These are phyloP conservation scores for Mesorhabditis spiculigera DNA, from an alignment of 2,888 invertebrate genomes.

Conservation along the genomic window DNA sequence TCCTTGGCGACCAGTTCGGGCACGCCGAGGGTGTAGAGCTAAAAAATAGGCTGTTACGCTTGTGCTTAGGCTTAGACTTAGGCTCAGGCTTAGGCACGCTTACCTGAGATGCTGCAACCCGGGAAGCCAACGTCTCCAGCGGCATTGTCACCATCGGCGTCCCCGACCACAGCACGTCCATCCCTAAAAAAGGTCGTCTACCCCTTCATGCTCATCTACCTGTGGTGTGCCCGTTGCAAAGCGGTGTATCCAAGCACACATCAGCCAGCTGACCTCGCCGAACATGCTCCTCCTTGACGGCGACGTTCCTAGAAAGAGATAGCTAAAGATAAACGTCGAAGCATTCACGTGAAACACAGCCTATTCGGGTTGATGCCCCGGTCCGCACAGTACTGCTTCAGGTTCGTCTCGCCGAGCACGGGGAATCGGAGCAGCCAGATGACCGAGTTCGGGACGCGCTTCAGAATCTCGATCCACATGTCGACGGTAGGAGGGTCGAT, in stretches of 20 bases:
- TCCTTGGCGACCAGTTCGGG: conserved; percentile 86
- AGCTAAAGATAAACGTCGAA: no score
- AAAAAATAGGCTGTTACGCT: no score
- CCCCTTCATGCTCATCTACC: no score
- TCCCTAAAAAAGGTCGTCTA: conserved; percentile 65
- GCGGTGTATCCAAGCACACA: conserved; percentile 91
- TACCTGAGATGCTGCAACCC: conserved; percentile 90
- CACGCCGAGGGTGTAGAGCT: conserved; percentile 80
- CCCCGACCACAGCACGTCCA: conserved; percentile 99
- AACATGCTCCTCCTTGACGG: conserved; percentile 94
- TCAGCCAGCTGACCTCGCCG: conserved; percentile 94
- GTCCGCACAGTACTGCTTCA: conserved; percentile 73
- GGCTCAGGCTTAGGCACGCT: no score
- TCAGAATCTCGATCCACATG: conserved; percentile 75
- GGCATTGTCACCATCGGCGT: conserved; percentile 95
- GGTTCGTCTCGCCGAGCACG: conserved; percentile 66
- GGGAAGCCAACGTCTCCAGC: conserved; percentile 71
- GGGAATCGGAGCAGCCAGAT: conserved; percentile 70
- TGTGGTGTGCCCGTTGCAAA: conserved; percentile 98
- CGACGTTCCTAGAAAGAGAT: conserved; percentile 74
- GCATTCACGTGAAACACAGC: conserved; percentile 69
- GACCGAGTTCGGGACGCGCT: conserved; percentile 28
- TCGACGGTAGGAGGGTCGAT: conserved; percentile 87
- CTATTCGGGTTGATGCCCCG: conserved; percentile 75
- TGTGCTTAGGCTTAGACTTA: no score